Conservation (phyloP, 2,797 vertebrate species). For the Numenius phaeopus region DNA sequence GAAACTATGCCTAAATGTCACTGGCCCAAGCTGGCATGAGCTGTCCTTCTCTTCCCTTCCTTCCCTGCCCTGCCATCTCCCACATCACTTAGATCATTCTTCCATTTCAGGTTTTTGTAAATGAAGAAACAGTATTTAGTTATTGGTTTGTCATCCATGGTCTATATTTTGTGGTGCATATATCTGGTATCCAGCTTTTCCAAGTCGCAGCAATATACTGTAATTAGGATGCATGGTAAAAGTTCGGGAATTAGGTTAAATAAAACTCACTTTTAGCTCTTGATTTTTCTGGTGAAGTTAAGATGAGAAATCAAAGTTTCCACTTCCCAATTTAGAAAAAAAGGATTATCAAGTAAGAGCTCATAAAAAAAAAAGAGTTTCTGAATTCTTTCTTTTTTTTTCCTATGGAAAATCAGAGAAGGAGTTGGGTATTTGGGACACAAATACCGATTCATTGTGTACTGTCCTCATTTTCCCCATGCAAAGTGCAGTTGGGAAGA, state of each 20-base stretch:
- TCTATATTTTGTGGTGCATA: not conserved
- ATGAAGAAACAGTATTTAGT: not conserved
- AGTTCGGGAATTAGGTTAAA: constrained; percentile 18
- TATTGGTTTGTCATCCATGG: not conserved
- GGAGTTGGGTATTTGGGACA: constrained; percentile 25
- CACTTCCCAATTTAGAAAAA: constrained; percentile 35
- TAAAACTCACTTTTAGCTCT: constrained; percentile 5
- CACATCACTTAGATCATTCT: not conserved
- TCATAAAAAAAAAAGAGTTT: not conserved
- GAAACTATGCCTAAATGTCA: not conserved
- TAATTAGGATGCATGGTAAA: not conserved
- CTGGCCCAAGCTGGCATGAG: not conserved
- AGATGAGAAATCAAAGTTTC: constrained; percentile 14
- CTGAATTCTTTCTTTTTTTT: not conserved
- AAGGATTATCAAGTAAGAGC: not conserved
- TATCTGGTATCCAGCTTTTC: not conserved
- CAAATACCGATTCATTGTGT: constrained; percentile 27
- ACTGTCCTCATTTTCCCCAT: constrained; percentile 58
- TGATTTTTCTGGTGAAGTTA: constrained; percentile 34
- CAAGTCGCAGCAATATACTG: not conserved
- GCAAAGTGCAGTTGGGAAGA: constrained; percentile 30
- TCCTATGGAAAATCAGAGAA: constrained; percentile 12
- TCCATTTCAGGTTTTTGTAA: not conserved
- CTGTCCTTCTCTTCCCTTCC: not conserved
- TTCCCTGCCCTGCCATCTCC: not conserved